Evolutionary conservation across 2,888 invertebrate genomes (phyloP), one percentile per base, ranked within the genome.

Genomic region (Hesperia comma): DNA sequence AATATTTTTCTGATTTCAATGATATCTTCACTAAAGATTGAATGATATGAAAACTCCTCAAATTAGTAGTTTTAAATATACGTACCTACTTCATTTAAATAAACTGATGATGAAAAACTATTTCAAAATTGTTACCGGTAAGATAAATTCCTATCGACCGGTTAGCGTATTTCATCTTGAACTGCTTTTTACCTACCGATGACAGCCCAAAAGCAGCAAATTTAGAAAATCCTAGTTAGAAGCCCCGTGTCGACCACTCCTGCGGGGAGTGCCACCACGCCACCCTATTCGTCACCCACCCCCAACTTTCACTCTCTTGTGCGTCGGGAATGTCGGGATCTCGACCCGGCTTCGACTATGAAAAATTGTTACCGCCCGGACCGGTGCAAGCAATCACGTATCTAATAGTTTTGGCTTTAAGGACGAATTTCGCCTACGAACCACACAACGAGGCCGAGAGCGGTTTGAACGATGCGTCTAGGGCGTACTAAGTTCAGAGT

Each of bases 211-310:
- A 88, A 88, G 88, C 86, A 90, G 88, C 87, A 85, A 89, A 90
- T 90, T 90, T 89, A 87, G 85, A 87, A 90, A 90, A 91, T 89
- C 90, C 89, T 85, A 79, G 88, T 84, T 85, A 87, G 85, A 82
- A 82, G 86, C 82, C 88, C 87, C 90, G 89, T 86, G 90, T 87
- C 88, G 90, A 87, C 86, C 86, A 87, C 90, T 90, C 86, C 85
- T 84, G 88, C 87, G 83, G 88, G 87, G 88, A 76, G 81, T 75
- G 81, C 77, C 75, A 72, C 82, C 75, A 53, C 53, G 21, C 63
- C 43, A 75, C 81, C 87, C 84, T 81, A 79, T 73, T 82, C 76
- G 77, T 84, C 83, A 81, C 89, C 85, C 88, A 84, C 88, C 89
- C 87, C 88, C 85, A 79, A 84, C 88, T 87, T 90, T 88, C 88